Percentiles rank a stretch among this genome's conserved stretches.
Conservation (phyloP, 2,888 invertebrate species). For the Euclidia mi region DNA sequence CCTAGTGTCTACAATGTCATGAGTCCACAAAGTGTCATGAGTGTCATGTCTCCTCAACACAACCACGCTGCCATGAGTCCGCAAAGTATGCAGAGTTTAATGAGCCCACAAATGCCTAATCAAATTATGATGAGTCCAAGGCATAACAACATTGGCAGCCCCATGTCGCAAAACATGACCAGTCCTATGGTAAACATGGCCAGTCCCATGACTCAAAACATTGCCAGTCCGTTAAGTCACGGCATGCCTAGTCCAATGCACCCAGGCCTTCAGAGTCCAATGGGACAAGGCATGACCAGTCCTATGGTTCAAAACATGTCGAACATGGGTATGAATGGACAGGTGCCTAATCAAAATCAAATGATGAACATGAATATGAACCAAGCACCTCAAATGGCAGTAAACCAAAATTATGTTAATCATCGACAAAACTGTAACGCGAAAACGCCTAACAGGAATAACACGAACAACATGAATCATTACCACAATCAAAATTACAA, state of each 20-base stretch:
- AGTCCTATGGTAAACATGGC: constrained; percentile 79
- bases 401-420: constrained; percentile 69
- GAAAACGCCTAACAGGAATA: constrained; percentile 77
- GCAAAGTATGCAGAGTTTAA: constrained; percentile 83
- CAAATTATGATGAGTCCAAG: constrained; percentile 86
- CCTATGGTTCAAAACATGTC: constrained; percentile 84
- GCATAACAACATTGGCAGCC: constrained; percentile 79
- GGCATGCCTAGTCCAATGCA: constrained; percentile 86
- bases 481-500: constrained; percentile 80
- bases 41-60: constrained; percentile 86
- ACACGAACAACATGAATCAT: constrained; percentile 79
- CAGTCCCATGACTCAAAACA: constrained; percentile 73
- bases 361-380: constrained; percentile 71
- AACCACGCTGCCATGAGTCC: constrained; percentile 87
- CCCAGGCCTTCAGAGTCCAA: constrained; percentile 81
- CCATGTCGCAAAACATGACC: constrained; percentile 80
- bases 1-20: constrained; percentile 83
- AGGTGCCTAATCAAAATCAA: constrained; percentile 73
- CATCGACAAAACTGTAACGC: constrained; percentile 70
- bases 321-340: constrained; percentile 79
- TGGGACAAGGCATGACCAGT: constrained; percentile 81
- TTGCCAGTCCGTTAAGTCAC: constrained; percentile 81
- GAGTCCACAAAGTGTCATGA: constrained; percentile 87
- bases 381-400: constrained; percentile 66
- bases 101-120: constrained; percentile 86